These are phyloP conservation scores for Haliclona indistincta DNA, from an alignment of 37 sponge, comb jelly and placozoan species.

Conservation along the genomic window DNA sequence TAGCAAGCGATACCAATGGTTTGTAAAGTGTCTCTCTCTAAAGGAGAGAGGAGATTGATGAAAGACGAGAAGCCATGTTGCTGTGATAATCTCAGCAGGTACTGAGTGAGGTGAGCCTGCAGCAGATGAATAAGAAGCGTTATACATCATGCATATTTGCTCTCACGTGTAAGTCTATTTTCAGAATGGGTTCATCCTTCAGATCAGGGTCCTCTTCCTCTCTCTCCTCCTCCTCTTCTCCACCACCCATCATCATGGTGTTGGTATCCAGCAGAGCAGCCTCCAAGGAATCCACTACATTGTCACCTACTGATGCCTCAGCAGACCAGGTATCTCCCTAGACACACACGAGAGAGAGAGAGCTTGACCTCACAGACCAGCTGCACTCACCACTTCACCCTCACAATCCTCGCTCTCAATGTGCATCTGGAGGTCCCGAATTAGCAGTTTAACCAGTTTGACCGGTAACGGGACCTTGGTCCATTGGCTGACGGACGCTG, in stretches of 20 bases:
- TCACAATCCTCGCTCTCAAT: constrained; percentile 45
- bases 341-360: neutral
- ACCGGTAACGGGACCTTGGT: constrained; percentile 56
- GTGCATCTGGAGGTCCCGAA: constrained; percentile 53
- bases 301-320: constrained; percentile 7
- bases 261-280: constrained; percentile 12
- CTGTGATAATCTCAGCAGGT: neutral
- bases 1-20: constrained; percentile 12
- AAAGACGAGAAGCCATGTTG: neutral
- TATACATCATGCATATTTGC: neutral
- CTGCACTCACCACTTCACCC: neutral
- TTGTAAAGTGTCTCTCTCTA: neutral
- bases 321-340: constrained; percentile 6
- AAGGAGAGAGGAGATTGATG: neutral
- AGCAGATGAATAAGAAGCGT: neutral
- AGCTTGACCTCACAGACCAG: neutral
- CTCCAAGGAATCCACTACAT: constrained; percentile 5
- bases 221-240: constrained; percentile 22
- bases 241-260: neutral
- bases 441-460: constrained; percentile 68
- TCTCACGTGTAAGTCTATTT: constrained; percentile 64
- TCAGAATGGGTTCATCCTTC: constrained; percentile 63
- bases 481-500: constrained; percentile 15
- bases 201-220: constrained; percentile 80
- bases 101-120: constrained; percentile 8